Conservation (phyloP, 1,140 invertebrate species). For the Proctacanthus coquilletti region DNA sequence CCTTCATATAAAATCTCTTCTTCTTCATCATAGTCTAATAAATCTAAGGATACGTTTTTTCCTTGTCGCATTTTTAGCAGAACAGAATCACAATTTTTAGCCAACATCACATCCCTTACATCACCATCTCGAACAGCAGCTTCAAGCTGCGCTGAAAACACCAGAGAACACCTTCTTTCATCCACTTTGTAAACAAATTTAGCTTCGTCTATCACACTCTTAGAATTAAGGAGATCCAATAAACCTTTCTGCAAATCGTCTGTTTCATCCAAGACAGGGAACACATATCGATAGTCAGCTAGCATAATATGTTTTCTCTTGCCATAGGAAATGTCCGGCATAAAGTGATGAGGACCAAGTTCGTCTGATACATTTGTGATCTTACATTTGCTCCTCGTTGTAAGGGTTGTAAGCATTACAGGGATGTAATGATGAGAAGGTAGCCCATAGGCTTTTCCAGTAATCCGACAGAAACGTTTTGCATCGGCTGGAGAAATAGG, state of each 20-base stretch:
- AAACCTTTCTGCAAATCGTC: conserved; percentile 44
- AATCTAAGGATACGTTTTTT: conserved; percentile 51
- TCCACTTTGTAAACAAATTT: conserved; percentile 60
- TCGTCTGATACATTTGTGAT: conserved; percentile 45
- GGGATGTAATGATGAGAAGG: conserved; percentile 67
- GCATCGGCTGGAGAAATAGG: conserved; percentile 67
- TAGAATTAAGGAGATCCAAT: conserved; percentile 41
- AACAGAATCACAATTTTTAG: conserved; percentile 54
- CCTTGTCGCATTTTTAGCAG: conserved; percentile 55
- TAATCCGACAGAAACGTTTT: conserved; percentile 62
- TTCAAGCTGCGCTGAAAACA: conserved; percentile 59
- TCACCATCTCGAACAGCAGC: conserved; percentile 60
- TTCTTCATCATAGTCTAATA: conserved; percentile 42
- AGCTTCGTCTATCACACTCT: conserved; percentile 39
- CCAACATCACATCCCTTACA: conserved; percentile 57
- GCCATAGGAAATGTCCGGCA: conserved; percentile 40
- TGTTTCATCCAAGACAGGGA: conserved; percentile 48
- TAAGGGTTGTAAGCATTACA: conserved; percentile 44
- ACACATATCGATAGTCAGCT: conserved; percentile 56
- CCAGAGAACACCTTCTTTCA: conserved; percentile 53
- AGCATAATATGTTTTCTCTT: conserved; percentile 46
- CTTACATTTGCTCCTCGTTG: conserved; percentile 40
- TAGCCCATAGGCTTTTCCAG: conserved; percentile 60
- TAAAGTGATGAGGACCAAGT: conserved; percentile 39
- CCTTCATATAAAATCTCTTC: conserved; percentile 45